Evolutionary conservation across 1,140 invertebrate species (phyloP), one percentile per base, ranked within the genome.

Genomic region (Parasteatoda tepidariorum): DNA sequence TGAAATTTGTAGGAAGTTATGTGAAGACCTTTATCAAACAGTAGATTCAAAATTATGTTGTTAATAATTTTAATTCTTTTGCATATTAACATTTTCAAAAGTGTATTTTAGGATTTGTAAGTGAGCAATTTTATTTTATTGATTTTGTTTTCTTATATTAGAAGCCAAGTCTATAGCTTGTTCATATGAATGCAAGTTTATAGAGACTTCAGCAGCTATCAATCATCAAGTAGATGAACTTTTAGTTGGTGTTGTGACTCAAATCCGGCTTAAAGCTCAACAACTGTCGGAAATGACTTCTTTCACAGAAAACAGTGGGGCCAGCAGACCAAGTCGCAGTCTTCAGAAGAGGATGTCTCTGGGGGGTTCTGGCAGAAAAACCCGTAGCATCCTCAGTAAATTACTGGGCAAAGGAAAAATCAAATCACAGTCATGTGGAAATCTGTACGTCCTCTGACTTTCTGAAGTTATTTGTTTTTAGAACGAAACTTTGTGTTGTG

Each of bases 221-320:
- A 93, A 94, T 81, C 93, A 95, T 85, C 93, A 95, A 86, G 93
- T 96, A 2, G 94, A 96, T 86, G 94, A 95, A 86, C 89, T 96
- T 0, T 89, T 96, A 5, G 93, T 95, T 3, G 94, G 94, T 0
- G 92, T 95, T 81, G 90, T 95, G 26, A 90, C 89, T 15, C 91
- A 92, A 86, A 92, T 92, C 33, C 86, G 86, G 2, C 79, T 88
- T 15, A 88, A 86, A 64, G 26, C 70, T 5, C 84, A 85, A 66
- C 79, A 83, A 33, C 66, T 66, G 68, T 24, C 83, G 11, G 64
- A 81, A 26, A 68, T 41, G 84, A 83, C 33, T 9, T 30, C 59
- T 24, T 84, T 84, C 71, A 33, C 30, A n/a, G 66, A 28, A 22
- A 30, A 33, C 3, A 13, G 9, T 18, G 54, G 13, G 6, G 5